Evolutionary conservation across 1,140 invertebrate species (phyloP).

Genomic region (Pemphigus obesinymphae): DNA sequence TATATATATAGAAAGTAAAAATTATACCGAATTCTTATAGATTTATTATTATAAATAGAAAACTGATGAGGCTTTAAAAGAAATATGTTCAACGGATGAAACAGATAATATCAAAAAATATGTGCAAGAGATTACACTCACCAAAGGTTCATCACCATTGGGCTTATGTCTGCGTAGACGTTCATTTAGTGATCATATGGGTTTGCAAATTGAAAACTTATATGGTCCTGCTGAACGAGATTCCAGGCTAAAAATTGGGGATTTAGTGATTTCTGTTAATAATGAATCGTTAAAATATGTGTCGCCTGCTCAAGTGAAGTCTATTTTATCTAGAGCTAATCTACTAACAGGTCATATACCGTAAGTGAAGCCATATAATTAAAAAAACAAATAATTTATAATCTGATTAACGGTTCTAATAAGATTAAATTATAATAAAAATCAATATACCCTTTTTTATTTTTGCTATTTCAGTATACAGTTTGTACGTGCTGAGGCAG

Average conservation of each 20-base stretch:
- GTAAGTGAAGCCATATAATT: conserved; percentile 34
- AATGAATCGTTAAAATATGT: conserved; percentile 35
- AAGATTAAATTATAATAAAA: neutral
- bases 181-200: conserved; percentile 24
- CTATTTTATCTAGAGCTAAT: conserved; percentile 36
- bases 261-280: conserved; percentile 19
- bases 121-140: conserved; percentile 18
- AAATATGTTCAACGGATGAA: neutral
- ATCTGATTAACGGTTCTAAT: conserved; percentile 28
- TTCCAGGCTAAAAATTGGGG: conserved; percentile 1
- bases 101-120: neutral
- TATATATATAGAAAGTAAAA: neutral
- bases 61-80: neutral
- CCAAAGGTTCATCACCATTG: conserved; percentile 24
- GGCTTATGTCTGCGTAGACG: conserved; percentile 26
- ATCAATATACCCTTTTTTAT: conserved; percentile 25
- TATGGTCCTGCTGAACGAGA: conserved; percentile 21
- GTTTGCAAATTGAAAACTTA: conserved; percentile 24
- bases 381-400: conserved; percentile 18
- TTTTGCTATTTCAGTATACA: conserved; percentile 22
- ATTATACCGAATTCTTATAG: neutral
- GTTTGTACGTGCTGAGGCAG: conserved; percentile 14
- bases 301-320: conserved; percentile 33
- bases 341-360: conserved; percentile 28
- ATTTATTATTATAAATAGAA: conserved; percentile 27